Percentiles rank a stretch among this genome's conserved stretches.
Conservation (phyloP, 2,888 invertebrate genomes). For the Artemia sinica region DNA sequence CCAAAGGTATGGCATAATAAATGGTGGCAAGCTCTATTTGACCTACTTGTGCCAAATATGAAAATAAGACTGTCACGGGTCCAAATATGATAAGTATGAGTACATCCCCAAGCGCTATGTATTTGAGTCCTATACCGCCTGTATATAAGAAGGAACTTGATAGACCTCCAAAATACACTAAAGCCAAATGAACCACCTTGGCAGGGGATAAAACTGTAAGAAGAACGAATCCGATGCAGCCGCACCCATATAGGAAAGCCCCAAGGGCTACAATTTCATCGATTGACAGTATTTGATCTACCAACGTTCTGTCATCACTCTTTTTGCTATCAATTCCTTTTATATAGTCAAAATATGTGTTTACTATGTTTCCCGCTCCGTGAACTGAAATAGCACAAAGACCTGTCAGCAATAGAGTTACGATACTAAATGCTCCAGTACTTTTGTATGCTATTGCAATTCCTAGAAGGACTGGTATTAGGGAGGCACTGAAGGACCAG, state of each 20-base stretch:
- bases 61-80: conserved; percentile 79
- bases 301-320: conserved; percentile 80
- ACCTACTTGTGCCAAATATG: conserved; percentile 81
- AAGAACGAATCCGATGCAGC: conserved; percentile 63
- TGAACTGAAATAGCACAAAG: conserved; percentile 79
- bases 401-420: conserved; percentile 59
- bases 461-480: conserved; percentile 76
- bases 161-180: conserved; percentile 84
- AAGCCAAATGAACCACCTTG: conserved; percentile 79
- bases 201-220: conserved; percentile 65
- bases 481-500: conserved; percentile 80
- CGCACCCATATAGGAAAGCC: conserved; percentile 66
- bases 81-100: conserved; percentile 81
- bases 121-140: conserved; percentile 85
- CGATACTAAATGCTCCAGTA: conserved; percentile 49
- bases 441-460: conserved; percentile 70
- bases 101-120: conserved; percentile 83
- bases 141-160: conserved; percentile 92
- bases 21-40: conserved; percentile 74
- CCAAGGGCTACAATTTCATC: conserved; percentile 73
- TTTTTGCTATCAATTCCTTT: conserved; percentile 78
- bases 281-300: conserved; percentile 71
- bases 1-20: conserved; percentile 80
- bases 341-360: conserved; percentile 86
- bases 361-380: conserved; percentile 88